These are phyloP conservation scores for Pardalotus punctatus DNA, from an alignment of 2,113 vertebrate genomes.

Conservation along the genomic window DNA sequence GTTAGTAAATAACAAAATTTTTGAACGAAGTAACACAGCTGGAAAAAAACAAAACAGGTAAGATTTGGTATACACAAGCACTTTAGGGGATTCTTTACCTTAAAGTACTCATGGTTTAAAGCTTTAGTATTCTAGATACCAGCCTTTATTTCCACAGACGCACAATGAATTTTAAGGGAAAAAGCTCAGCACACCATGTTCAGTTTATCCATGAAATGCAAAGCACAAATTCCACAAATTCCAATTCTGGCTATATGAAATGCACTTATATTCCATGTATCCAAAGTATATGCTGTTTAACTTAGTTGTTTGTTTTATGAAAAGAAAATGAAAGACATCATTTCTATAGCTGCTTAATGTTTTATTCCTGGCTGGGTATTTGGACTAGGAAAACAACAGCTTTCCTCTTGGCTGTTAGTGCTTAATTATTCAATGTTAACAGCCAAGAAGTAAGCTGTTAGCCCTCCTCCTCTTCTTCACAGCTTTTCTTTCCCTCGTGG, in stretches of 20 bases:
- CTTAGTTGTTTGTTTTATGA: conserved; percentile 33
- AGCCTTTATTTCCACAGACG: neutral
- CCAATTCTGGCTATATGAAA: neutral
- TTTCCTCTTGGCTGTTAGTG: conserved; percentile 66
- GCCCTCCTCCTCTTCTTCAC: conserved; percentile 65
- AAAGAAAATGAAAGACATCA: conserved; percentile 42
- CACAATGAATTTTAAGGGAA: neutral
- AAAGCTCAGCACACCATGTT: neutral
- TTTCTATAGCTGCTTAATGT: conserved; percentile 58
- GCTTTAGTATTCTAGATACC: neutral
- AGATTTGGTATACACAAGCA: neutral
- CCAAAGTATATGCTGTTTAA: conserved; percentile 49
- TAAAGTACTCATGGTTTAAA: neutral
- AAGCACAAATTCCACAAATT: neutral
- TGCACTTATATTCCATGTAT: neutral
- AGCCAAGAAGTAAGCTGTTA: conserved; percentile 72
- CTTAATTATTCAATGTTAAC: conserved; percentile 66
- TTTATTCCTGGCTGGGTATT: conserved; percentile 68
- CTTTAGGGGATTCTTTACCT: neutral
- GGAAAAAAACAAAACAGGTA: rapidly evolving
- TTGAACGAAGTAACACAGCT: neutral
- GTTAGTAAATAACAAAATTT: neutral
- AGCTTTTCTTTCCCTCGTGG: conserved; percentile 40
- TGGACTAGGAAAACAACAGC: conserved; percentile 70
- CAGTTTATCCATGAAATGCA: neutral